Conservation (phyloP, 92 coral and sea anemone species). For the Pocillopora meandrina region DNA sequence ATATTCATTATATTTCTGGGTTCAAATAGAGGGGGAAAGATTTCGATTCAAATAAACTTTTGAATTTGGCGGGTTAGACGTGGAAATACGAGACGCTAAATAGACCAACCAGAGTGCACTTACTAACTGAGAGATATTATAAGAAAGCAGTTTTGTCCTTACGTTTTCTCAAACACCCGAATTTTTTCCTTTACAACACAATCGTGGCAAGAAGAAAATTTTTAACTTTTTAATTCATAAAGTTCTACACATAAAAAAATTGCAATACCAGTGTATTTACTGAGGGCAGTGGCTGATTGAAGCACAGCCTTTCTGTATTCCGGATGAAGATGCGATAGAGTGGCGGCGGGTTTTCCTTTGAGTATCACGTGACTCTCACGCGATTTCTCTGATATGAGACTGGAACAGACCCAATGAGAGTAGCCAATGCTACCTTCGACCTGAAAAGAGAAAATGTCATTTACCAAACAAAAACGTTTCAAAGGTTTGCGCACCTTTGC, state of each 20-base stretch:
- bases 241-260: not conserved
- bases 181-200: too few species aligned
- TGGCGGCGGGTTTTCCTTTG: conserved; percentile 74
- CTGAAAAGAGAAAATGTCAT: conserved; percentile 30
- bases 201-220: not conserved
- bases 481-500: too few species aligned
- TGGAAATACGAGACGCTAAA: too few species aligned
- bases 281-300: conserved; percentile 77
- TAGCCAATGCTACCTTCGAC: conserved; percentile 91
- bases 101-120: too few species aligned
- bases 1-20: too few species aligned
- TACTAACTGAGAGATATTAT: too few species aligned
- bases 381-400: conserved; percentile 51
- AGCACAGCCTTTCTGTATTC: conserved; percentile 79
- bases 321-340: conserved; percentile 84
- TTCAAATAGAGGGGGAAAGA: too few species aligned
- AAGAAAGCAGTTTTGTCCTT: too few species aligned
- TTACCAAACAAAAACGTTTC: not conserved
- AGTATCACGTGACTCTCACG: conserved; percentile 27
- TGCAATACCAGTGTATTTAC: conserved; percentile 86
- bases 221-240: not conserved
- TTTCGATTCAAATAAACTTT: too few species aligned
- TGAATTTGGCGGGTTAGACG: too few species aligned
- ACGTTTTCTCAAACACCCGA: too few species aligned
- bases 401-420: conserved; percentile 89